Evolutionary conservation across 2,797 vertebrate species (phyloP), one percentile per base, ranked within the genome.

Genomic region (Triplophysa yarkandensis): DNA sequence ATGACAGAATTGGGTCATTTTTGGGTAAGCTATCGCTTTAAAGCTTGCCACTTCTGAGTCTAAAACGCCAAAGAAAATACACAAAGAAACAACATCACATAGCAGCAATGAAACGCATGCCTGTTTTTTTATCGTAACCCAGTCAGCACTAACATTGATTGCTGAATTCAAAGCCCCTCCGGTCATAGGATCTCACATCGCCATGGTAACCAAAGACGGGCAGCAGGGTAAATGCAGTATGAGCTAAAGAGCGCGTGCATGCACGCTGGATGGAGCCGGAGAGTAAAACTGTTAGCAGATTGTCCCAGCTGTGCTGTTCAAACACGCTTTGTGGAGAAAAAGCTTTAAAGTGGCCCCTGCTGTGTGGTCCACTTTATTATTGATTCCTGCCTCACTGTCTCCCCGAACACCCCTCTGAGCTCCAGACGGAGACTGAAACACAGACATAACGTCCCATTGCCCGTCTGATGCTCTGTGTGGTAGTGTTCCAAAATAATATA

Each of bases 351-450:
- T 77, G 70, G 48, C 71, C 65, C 43, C 58, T 62, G 63, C 71
- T 68, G 77, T 77, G 74, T 54, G 68, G 71, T 80, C 66, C 61
- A 68, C 48, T 88, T 77, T 55, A 80, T 85, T 83, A 84, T 84
- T 83, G 71, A 85, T 86, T 73, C 80, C 67, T 70, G 21, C 77
- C 67, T 66, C 32, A 28, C 54, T 77, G 41, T 57, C 74, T 57
- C 32, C 41, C 61, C 64, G 36, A 17, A 68, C 21, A 21, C 60
- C 68, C 70, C 36, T 71, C 14, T 19, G 32, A 69, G 68, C 4
- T 61, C 44, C 21, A 52, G 54, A 50, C 43, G 27, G 55, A 61
- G 55, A 25, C 55, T 50, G 30, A 52, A 58, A 68, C 17, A 39
- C 48, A 54, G 62, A 77, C 50, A 43, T 67, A 68, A 60, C 4